Evolutionary conservation across 1,140 invertebrate genomes (phyloP).

Genomic region (Potamilus streckersoni): DNA sequence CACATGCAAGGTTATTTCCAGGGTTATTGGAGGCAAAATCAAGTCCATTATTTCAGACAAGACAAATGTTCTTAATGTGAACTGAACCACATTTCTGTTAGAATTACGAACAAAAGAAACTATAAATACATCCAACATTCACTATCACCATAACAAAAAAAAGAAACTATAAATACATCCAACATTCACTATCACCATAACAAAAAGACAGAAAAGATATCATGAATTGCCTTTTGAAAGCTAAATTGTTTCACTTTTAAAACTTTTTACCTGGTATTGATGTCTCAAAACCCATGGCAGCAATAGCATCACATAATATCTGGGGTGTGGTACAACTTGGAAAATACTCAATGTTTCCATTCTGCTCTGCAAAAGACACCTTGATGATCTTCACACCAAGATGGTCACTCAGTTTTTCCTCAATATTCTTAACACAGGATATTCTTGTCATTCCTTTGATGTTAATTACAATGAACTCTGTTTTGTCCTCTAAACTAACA

Average conservation of each 20-base stretch:
- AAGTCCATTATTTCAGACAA: no score
- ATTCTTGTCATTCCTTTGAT: constrained; percentile 64
- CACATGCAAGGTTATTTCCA: no score
- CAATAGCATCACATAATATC: constrained; percentile 52
- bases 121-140: no score
- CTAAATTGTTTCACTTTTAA: background rate
- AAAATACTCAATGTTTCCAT: constrained; percentile 54
- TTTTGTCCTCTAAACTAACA: background rate
- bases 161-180: no score
- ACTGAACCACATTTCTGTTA: no score
- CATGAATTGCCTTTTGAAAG: background rate
- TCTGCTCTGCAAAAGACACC: constrained; percentile 56
- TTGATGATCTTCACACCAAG: constrained; percentile 53
- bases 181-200: no score
- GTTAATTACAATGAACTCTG: constrained; percentile 32
- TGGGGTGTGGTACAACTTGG: constrained; percentile 40
- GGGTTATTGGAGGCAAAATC: no score
- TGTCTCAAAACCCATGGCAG: constrained; percentile 63
- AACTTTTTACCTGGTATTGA: constrained; percentile 40
- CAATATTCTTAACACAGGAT: constrained; percentile 63
- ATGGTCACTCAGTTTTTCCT: constrained; percentile 52
- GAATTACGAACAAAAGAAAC: no score
- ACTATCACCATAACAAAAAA: no score
- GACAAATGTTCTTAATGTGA: no score
- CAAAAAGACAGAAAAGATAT: no score